Base-by-base conservation (phyloP, 2,797 vertebrate genomes). In the Telmatherina bonti region DNA sequence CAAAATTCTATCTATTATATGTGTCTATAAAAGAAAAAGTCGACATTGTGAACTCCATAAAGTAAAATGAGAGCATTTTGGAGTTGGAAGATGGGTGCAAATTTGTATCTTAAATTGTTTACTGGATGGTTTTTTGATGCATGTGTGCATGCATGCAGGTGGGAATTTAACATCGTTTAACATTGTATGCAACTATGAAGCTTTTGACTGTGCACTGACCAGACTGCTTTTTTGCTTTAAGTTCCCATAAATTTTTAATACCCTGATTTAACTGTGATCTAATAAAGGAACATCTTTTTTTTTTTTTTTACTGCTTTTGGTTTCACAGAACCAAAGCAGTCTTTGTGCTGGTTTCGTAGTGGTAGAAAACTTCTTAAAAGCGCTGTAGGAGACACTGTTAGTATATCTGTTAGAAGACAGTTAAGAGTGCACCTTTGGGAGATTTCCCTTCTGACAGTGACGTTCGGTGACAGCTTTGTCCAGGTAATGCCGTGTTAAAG, bases 281-380 rank as follows among this genome's bases (percentile, higher is more conserved):
- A 53, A 84, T 61, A 72, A 56, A 68, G 61, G 77, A 82, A 80
- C 15, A 26, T 61, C 74, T 67, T 54, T 59, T 73, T 73, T 52
- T 22, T 61, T 76, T 67, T 54, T 59, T 73, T 73, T 52, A 57
- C 62, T 72, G 49, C 70, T 81, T 87, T 76, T 63, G 62, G 54
- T 84, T 65, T 73, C 60, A 59, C 30, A 41, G 47, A 74, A 68
- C 70, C 43, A 77, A 71, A 77, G 2, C 79, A 66, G 85, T 88
- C 69, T 87, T 90, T 93, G 82, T 92, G 90, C 91, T 91, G 91
- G 87, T 82, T 90, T 87, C 76, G 53, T 85, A 72, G 73, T 84
- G 72, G 72, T 82, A 64, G 72, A 79, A 76, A 76, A 87, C 67
- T 60, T 70, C 53, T 64, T 65, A 66, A 79, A 77, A 75, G 75